Percentiles rank a stretch among this genome's conserved stretches.
These are phyloP conservation scores for Neodiprion fabricii DNA, from an alignment of 1,140 invertebrate species.

Conservation along the genomic window DNA sequence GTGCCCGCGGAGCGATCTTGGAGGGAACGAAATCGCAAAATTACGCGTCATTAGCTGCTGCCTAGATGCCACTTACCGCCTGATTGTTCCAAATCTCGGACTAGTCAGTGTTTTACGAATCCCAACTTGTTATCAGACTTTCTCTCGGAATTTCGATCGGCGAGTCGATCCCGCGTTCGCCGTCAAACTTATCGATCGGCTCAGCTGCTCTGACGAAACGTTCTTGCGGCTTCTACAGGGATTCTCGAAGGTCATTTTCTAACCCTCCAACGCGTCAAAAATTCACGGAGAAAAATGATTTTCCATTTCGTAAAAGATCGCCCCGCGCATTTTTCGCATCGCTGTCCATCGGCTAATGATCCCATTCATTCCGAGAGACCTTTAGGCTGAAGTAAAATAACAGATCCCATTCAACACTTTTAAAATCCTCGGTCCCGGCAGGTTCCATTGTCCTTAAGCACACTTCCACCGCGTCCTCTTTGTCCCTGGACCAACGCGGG, in stretches of 20 bases:
- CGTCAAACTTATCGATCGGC: background rate
- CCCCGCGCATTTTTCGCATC: no score
- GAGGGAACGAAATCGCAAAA: constrained; percentile 35
- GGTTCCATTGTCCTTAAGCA: constrained; percentile 49
- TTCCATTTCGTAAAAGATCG: background rate
- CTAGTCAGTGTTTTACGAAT: constrained; percentile 21
- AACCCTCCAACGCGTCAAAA: background rate
- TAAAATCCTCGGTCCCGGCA: constrained; percentile 30
- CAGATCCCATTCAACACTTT: constrained; percentile 42
- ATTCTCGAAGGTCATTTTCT: no score
- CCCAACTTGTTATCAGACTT: background rate
- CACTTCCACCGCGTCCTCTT: constrained; percentile 35
- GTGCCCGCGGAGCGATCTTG: constrained; percentile 36
- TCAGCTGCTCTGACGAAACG: no score
- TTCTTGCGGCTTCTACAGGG: no score
- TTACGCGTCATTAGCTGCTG: constrained; percentile 47
- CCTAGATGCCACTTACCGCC: constrained; percentile 44
- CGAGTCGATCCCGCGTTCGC: background rate
- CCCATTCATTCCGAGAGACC: constrained; percentile 42
- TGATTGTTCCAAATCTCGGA: constrained; percentile 39
- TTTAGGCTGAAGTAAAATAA: constrained; percentile 41
- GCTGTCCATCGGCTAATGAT: constrained; percentile 43
- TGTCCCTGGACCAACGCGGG: constrained; percentile 38
- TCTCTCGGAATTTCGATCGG: background rate
- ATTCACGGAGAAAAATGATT: constrained; percentile 2